phyloP scores from a whole-genome alignment of 2,888 invertebrate species.

The Spilosoma lubricipeda region DNA sequence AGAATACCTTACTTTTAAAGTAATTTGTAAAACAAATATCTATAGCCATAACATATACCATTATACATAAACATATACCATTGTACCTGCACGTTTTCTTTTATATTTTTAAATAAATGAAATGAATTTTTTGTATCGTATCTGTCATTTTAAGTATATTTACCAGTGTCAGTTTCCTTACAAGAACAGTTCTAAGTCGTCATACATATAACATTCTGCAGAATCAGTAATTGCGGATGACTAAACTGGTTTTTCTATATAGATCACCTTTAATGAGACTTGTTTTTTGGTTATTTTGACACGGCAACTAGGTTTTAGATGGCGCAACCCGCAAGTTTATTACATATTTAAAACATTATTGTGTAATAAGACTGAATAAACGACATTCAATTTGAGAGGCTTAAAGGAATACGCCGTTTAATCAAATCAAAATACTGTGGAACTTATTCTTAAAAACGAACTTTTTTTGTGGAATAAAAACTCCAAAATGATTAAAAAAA shows the following conservation, averaged over 20 bases:
- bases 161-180: slow-evolving; percentile 6
- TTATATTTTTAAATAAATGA: slow-evolving; percentile 24
- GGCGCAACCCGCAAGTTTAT: neutral
- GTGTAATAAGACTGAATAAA: neutral
- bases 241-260: neutral
- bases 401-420: too few species aligned
- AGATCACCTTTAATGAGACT: neutral
- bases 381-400: neutral
- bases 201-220: neutral
- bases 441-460: neutral
- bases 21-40: slow-evolving; percentile 19
- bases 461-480: neutral
- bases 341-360: neutral
- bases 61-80: too few species aligned
- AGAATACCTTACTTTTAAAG: slow-evolving; percentile 11
- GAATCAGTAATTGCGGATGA: neutral
- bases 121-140: neutral
- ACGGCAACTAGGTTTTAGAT: neutral
- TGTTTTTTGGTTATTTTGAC: neutral
- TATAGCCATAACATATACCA: too few species aligned
- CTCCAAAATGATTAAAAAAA: too few species aligned
- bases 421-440: neutral
- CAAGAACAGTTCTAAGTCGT: neutral
- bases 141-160: neutral
- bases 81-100: slow-evolving; percentile 19